A percentile compares a stretch with the other conserved stretches of the same genome.
Conservation (phyloP, 2,113 vertebrate species). For the Gymnogyps californianus region DNA sequence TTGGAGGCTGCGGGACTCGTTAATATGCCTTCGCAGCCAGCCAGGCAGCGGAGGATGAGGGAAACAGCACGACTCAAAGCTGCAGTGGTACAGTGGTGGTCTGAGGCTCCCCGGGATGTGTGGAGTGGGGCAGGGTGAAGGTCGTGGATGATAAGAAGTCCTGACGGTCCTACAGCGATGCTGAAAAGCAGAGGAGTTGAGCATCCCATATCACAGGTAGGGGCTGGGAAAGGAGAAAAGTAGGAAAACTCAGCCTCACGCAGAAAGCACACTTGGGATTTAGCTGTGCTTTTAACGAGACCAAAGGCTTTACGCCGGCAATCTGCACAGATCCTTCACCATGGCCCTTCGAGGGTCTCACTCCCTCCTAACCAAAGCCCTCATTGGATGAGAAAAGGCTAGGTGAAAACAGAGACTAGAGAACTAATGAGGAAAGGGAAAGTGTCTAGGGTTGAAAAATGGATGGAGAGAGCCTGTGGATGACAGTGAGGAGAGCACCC, state of each 20-base stretch:
- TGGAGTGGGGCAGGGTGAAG: not conserved
- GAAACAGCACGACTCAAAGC: not conserved
- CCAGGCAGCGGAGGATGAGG: not conserved
- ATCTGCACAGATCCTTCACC: not conserved
- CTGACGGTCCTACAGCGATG: not conserved
- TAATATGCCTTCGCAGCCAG: not conserved
- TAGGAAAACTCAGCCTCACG: not conserved
- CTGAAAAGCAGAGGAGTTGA: not conserved
- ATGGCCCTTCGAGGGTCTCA: not conserved
- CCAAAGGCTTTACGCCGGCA: not conserved
- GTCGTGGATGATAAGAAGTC: not conserved
- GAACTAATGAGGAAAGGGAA: not conserved
- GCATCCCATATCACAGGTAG: not conserved
- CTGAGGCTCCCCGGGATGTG: not conserved
- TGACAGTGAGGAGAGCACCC: not conserved
- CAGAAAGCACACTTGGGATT: not conserved
- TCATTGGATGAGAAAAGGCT: not conserved
- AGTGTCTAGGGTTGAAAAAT: not conserved
- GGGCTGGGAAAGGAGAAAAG: not conserved
- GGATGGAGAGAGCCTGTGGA: not conserved
- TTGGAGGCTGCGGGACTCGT: not conserved
- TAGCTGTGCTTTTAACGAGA: not conserved
- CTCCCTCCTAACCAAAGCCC: not conserved
- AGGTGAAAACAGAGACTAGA: not conserved
- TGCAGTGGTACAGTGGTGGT: not conserved